Base-by-base conservation (phyloP, 2,113 vertebrate species). In the Psettodes erumei region DNA sequence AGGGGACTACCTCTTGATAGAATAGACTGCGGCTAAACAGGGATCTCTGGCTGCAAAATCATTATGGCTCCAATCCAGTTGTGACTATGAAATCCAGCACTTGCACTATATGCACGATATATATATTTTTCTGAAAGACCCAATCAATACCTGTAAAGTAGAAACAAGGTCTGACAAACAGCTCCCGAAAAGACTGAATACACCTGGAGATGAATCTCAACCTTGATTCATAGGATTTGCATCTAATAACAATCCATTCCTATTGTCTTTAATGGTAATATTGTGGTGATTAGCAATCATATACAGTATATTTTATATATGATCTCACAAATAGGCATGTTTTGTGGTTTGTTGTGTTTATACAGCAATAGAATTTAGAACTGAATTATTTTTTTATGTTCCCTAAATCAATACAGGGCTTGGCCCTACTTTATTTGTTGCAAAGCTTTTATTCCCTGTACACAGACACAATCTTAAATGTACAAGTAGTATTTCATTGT, bases 31-130 rank as follows among this genome's bases (percentile, higher is more conserved):
- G 61, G 82, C 86, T 83, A 86, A 56, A 82, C 84, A 42, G 88
- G 83, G 80, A 84, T 88, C 78, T 85, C 50, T 72, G 82, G 58
- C 85, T 85, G 67, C 72, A 85, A 88, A 85, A 85, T 88, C 77
- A 87, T 84, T 79, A 77, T 33, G 27, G 80, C 54, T 71, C 23
- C 66, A 80, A 72, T 86, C 88, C 79, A 81, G 71, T 77, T 65
- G 77, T 4, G 27, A 78, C 55, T 65, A 79, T 77, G 75, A 69
- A 68, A 66, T 56, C 18, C 37, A 55, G 47, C 47, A 63, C 43
- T 28, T 30, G 32, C 25, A 61, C 73, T 62, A 15, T 75, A 82
- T 67, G 13, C 33, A 30, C 65, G 32, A 37, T 65, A 32, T 28
- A 38, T 68, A n/a, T 51, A 15, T 45, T 38, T 53, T 75, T 71